Conservation (phyloP, 2,888 invertebrate genomes). For the Magallana nippona region DNA sequence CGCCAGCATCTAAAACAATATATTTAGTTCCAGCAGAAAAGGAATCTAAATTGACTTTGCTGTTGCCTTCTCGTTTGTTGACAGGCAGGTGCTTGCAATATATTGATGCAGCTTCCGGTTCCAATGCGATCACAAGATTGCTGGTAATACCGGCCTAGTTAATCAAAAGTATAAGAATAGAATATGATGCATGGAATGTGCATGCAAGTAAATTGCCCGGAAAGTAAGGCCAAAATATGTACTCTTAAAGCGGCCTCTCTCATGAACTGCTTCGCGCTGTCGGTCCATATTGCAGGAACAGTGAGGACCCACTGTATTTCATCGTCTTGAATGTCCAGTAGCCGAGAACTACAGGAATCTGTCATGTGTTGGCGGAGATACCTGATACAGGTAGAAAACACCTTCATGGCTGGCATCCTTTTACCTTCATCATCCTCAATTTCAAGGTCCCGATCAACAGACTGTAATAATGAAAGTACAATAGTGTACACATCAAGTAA, state of each 20-base stretch:
- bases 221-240: neutral
- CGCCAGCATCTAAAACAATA: conserved; percentile 29
- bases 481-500: too few species aligned
- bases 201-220: neutral
- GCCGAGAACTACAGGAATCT: neutral
- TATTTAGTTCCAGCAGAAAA: conserved; percentile 37
- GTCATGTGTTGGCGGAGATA: conserved; percentile 44
- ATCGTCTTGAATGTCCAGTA: conserved; percentile 32
- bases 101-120: conserved; percentile 44
- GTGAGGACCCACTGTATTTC: conserved; percentile 50
- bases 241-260: conserved; percentile 46
- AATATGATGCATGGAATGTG: neutral
- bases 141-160: conserved; percentile 37
- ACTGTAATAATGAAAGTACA: conserved; percentile 12
- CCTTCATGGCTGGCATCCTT: conserved; percentile 38
- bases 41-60: neutral
- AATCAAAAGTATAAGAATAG: neutral
- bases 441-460: conserved; percentile 29
- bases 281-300: conserved; percentile 50
- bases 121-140: conserved; percentile 36
- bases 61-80: neutral
- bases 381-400: conserved; percentile 43
- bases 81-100: conserved; percentile 44
- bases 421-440: conserved; percentile 47
- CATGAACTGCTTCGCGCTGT: conserved; percentile 49